These are phyloP conservation scores for Ictalurus punctatus DNA, from an alignment of 2,113 vertebrate species.

Conservation along the genomic window DNA sequence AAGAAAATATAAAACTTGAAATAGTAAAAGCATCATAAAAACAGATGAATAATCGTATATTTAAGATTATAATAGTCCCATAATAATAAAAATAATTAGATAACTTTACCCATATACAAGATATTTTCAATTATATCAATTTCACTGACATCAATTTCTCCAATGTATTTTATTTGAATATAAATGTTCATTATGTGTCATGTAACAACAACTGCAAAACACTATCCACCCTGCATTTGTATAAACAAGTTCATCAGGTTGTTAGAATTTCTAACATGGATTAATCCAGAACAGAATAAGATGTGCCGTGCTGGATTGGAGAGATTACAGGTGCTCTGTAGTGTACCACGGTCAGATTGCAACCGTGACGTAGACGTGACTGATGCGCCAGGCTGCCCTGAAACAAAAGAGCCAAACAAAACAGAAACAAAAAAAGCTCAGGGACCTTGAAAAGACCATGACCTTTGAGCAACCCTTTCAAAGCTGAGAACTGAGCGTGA, in stretches of 20 bases:
- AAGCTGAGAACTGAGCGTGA: conserved; percentile 45
- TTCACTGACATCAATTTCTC: neutral
- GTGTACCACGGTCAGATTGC: conserved; percentile 20
- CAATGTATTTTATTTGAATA: neutral
- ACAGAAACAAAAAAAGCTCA: conserved; percentile 39
- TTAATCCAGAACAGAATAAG: neutral
- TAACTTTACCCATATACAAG: neutral
- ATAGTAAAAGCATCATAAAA: neutral
- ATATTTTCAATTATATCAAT: neutral
- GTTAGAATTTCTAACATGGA: neutral
- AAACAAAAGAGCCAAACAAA: conserved; percentile 49
- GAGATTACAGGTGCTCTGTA: conserved; percentile 17
- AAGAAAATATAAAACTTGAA: neutral
- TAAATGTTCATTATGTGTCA: neutral
- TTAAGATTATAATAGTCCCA: neutral
- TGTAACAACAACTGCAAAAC: neutral
- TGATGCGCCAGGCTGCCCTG: conserved; percentile 32
- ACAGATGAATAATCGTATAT: neutral
- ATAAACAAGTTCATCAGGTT: neutral
- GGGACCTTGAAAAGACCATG: conserved; percentile 41
- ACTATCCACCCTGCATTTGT: neutral
- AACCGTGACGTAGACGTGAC: conserved; percentile 40
- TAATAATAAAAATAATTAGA: neutral
- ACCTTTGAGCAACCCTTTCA: conserved; percentile 50
- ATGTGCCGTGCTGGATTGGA: neutral